phyloP scores from a whole-genome alignment of 2,113 vertebrate species.

The Protomyctophum bolini region DNA sequence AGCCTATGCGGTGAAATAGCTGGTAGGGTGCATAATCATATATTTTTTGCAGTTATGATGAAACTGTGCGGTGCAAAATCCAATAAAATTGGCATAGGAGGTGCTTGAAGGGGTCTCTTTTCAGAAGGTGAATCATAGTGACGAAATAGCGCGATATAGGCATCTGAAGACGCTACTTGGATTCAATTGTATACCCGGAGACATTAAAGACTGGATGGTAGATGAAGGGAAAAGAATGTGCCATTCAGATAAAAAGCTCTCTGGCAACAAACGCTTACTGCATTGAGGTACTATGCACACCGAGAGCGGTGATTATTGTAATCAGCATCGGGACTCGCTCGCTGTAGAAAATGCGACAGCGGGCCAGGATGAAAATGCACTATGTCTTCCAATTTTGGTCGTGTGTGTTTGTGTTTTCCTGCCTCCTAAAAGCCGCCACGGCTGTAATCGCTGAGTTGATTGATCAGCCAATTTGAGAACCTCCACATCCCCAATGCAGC shows the following conservation, averaged over 20 bases:
- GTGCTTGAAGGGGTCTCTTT: neutral
- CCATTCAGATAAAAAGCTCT: conserved; percentile 23
- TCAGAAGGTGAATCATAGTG: conserved; percentile 2
- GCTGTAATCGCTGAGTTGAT: conserved; percentile 1
- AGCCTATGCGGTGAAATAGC: neutral
- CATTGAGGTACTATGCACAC: conserved; percentile 8
- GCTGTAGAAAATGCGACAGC: conserved; percentile 10
- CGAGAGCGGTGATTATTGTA: conserved; percentile 25
- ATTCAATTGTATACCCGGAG: neutral
- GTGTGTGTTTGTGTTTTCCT: conserved; percentile 3
- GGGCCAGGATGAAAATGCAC: conserved; percentile 13
- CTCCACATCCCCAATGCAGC: neutral
- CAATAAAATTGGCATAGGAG: conserved; percentile 14
- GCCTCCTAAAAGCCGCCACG: neutral
- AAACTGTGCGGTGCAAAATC: conserved; percentile 10
- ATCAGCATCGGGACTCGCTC: conserved; percentile 22
- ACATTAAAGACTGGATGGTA: neutral
- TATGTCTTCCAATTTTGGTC: conserved; percentile 8
- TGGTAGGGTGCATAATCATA: conserved; percentile 4
- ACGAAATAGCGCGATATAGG: neutral
- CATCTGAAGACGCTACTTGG: conserved; percentile 5
- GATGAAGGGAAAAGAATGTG: conserved; percentile 8
- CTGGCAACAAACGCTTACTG: conserved; percentile 20
- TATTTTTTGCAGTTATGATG: neutral
- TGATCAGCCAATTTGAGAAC: conserved; percentile 5